Evolutionary conservation across 1,140 invertebrate species (phyloP).

Genomic region (Brevipalpus yothersi): DNA sequence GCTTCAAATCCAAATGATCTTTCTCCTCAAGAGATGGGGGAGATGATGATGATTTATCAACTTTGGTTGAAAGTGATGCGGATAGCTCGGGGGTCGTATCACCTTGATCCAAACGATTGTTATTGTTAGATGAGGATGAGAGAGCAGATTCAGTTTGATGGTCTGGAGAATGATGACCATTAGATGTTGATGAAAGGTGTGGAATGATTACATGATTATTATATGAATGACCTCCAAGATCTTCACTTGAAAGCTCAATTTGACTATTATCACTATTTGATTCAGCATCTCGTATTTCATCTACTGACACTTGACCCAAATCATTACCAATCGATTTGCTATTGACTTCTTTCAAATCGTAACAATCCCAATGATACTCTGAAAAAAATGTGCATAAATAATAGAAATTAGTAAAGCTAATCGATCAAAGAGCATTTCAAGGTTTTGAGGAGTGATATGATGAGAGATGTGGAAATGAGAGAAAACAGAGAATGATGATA

Average conservation of each 20-base stretch:
- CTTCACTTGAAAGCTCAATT: slow-evolving; percentile 7
- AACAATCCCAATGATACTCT: slow-evolving; percentile 89
- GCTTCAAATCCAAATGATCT: too few relatives aligned
- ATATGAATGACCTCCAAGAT: background rate
- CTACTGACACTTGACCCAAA: slow-evolving; percentile 56
- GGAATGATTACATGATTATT: too few relatives aligned
- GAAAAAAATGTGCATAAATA: slow-evolving; percentile 8
- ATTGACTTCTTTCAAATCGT: slow-evolving; percentile 57
- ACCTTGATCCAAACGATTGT: too few relatives aligned
- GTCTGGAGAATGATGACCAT: too few relatives aligned
- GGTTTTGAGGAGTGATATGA: background rate
- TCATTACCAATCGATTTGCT: slow-evolving; percentile 66
- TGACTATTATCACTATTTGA: slow-evolving; percentile 30
- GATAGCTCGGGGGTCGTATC: too few relatives aligned
- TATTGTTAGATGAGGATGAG: too few relatives aligned
- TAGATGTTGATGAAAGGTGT: too few relatives aligned
- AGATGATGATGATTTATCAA: too few relatives aligned
- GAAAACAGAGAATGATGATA: background rate
- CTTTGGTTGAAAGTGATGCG: too few relatives aligned
- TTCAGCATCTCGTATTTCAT: slow-evolving; percentile 67
- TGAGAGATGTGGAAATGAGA: background rate
- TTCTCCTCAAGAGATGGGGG: too few relatives aligned
- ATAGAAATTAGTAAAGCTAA: background rate
- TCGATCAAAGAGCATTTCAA: background rate
- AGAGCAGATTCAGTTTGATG: too few relatives aligned